Percentiles rank a stretch among this genome's conserved stretches.
These are phyloP conservation scores for Steatornis caripensis DNA, from an alignment of 2,113 vertebrate species.

Conservation along the genomic window DNA sequence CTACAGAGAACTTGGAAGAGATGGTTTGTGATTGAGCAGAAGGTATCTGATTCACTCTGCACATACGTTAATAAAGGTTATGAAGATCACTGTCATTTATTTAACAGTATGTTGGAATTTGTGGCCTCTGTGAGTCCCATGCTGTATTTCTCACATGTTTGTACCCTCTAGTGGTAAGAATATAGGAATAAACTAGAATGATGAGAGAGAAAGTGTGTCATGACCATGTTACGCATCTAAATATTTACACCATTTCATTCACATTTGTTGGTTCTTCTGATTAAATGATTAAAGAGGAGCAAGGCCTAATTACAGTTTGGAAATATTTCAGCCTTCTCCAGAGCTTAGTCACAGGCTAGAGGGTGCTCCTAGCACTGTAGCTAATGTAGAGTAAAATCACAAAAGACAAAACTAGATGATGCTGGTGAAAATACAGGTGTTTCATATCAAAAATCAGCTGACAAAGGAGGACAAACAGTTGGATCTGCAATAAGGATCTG, in stretches of 20 bases:
- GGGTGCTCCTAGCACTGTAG: background rate
- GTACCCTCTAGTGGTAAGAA: background rate
- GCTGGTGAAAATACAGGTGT: background rate
- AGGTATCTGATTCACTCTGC: background rate
- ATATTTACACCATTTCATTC: background rate
- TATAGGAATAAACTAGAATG: background rate
- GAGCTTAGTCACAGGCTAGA: background rate
- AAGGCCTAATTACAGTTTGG: background rate
- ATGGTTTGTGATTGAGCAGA: background rate
- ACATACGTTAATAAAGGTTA: background rate
- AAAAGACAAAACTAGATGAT: background rate
- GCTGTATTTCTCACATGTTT: background rate
- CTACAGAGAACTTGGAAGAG: background rate
- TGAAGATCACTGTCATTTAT: background rate
- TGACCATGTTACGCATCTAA: background rate
- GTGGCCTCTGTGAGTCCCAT: background rate
- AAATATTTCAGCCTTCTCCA: background rate
- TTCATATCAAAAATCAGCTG: background rate
- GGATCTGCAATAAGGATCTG: background rate
- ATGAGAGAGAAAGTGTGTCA: background rate
- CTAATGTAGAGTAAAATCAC: background rate
- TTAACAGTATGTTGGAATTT: background rate
- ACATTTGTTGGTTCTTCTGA: background rate
- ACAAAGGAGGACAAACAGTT: background rate
- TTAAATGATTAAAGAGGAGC: background rate